Evolutionary conservation across 2,888 invertebrate species (phyloP).

Genomic region (Drosophila austrosaltans): DNA sequence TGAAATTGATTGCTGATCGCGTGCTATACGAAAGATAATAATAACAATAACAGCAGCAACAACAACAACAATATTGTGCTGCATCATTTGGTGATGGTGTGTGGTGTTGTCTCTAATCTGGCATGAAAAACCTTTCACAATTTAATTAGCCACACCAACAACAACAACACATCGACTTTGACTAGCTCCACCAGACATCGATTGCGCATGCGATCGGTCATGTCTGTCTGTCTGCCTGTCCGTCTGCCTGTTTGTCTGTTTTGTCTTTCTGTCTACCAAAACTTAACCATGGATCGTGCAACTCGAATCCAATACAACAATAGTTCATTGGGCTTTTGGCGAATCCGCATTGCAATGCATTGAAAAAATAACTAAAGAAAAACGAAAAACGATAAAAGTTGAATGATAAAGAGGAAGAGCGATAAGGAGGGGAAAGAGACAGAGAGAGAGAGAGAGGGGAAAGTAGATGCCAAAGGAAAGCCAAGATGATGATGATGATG

Average conservation of each 20-base stretch:
- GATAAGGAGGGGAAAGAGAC: not conserved
- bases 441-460: slow-evolving; percentile 9
- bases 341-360: slow-evolving; percentile 75
- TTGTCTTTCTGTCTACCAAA: not conserved
- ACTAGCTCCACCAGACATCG: slow-evolving; percentile 26
- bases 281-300: slow-evolving; percentile 49
- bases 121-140: slow-evolving; percentile 69
- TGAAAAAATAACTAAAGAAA: slow-evolving; percentile 1
- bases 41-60: not conserved
- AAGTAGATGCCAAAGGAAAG: slow-evolving; percentile 17
- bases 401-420: not conserved
- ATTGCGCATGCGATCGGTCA: slow-evolving; percentile 61
- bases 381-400: not conserved
- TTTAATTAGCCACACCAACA: slow-evolving; percentile 58
- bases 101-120: slow-evolving; percentile 34
- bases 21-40: slow-evolving; percentile 4
- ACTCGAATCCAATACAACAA: slow-evolving; percentile 49
- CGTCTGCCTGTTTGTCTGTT: not conserved
- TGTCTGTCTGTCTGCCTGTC: slow-evolving; percentile 20
- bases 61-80: slow-evolving; percentile 37
- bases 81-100: slow-evolving; percentile 50
- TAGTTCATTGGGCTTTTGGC: slow-evolving; percentile 78
- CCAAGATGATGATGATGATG: not conserved
- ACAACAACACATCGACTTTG: not conserved
- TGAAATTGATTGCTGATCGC: slow-evolving; percentile 1